phyloP scores from a whole-genome alignment of 2,888 invertebrate genomes.

The Nymphalis c-album region DNA sequence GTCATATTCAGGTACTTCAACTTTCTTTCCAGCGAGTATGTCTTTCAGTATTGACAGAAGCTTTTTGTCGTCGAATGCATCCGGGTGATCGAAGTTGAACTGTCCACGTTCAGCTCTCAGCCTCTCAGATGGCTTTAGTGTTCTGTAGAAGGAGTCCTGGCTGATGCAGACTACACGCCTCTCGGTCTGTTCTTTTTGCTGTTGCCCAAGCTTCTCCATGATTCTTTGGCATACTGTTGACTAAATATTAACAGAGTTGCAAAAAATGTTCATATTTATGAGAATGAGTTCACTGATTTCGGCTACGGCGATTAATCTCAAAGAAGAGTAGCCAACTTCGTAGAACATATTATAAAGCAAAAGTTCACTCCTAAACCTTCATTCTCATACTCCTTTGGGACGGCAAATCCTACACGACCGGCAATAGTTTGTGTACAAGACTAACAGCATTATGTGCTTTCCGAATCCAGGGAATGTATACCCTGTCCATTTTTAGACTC shows the following conservation, averaged over 20 bases:
- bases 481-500: no score
- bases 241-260: constrained; percentile 66
- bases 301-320: no score
- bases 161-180: constrained; percentile 96
- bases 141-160: constrained; percentile 98
- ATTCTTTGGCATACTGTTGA: constrained; percentile 99
- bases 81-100: constrained; percentile 99
- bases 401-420: no score
- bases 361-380: no score
- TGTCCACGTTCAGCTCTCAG: constrained; percentile 92
- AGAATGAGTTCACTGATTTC: no score
- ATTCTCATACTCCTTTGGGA: no score
- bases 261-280: not conserved
- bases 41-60: constrained; percentile 90
- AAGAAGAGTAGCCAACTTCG: no score
- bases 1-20: constrained; percentile 96
- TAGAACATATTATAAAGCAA: no score
- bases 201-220: constrained; percentile 97
- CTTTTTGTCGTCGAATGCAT: constrained; percentile 95
- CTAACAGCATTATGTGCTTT: no score
- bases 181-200: constrained; percentile 93
- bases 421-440: no score
- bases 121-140: constrained; percentile 90
- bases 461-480: no score
- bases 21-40: constrained; percentile 92